phyloP scores from a whole-genome alignment of 2,888 invertebrate species.

The Dendrolimus houi region DNA sequence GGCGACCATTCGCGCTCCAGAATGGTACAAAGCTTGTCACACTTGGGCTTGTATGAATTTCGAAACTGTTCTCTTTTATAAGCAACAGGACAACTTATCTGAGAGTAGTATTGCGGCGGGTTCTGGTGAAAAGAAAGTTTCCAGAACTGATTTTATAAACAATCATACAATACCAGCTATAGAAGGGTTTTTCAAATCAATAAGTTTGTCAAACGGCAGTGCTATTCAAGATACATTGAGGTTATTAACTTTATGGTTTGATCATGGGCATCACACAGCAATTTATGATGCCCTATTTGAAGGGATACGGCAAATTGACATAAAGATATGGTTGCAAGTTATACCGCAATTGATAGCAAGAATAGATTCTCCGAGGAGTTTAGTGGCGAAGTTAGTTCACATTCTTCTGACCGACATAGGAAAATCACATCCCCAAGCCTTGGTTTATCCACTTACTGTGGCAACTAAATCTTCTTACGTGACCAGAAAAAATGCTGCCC shows the following conservation, averaged over 20 bases:
- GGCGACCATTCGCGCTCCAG: slow-evolving; percentile 89
- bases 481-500: slow-evolving; percentile 91
- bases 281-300: slow-evolving; percentile 95
- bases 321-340: slow-evolving; percentile 99
- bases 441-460: slow-evolving; percentile 98
- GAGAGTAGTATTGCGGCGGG: slow-evolving; percentile 62
- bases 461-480: slow-evolving; percentile 95
- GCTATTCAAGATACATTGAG: slow-evolving; percentile 97
- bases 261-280: slow-evolving; percentile 94
- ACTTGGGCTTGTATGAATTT: slow-evolving; percentile 99
- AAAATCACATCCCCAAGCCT: slow-evolving; percentile 96
- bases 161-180: slow-evolving; percentile 92
- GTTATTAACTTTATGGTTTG: slow-evolving; percentile 97
- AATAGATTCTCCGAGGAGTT: slow-evolving; percentile 93
- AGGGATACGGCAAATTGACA: slow-evolving; percentile 94
- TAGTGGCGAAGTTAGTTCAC: slow-evolving; percentile 94
- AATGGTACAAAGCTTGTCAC: slow-evolving; percentile 99
- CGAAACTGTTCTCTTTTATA: slow-evolving; percentile 87
- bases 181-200: slow-evolving; percentile 96
- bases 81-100: slow-evolving; percentile 66
- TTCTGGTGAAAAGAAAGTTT: slow-evolving; percentile 61
- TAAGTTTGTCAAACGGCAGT: slow-evolving; percentile 92
- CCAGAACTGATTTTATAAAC: slow-evolving; percentile 57
- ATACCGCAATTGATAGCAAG: slow-evolving; percentile 99
- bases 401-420: slow-evolving; percentile 97